Evolutionary conservation across 2,888 invertebrate genomes (phyloP).

Genomic region (Caenorhabditis becei): DNA sequence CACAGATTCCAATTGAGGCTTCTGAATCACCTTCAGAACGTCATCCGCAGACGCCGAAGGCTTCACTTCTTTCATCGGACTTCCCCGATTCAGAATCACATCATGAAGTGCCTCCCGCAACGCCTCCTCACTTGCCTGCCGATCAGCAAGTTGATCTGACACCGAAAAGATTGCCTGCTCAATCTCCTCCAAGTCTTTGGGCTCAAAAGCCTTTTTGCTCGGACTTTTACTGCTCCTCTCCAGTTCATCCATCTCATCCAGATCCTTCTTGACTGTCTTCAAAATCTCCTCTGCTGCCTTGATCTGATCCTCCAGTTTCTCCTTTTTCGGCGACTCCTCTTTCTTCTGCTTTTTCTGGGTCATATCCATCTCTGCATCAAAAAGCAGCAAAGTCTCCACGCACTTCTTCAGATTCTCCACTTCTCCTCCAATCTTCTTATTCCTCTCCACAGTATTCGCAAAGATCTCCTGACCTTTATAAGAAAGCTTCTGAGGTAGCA

Average conservation of each 20-base stretch:
- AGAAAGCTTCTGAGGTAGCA: constrained; percentile 69
- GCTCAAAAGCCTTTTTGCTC: constrained; percentile 17
- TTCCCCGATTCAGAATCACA: constrained; percentile 76
- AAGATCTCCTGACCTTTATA: constrained; percentile 74
- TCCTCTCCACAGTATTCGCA: constrained; percentile 43
- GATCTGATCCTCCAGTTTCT: constrained; percentile 42
- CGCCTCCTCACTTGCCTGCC: constrained; percentile 77
- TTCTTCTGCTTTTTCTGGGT: constrained; percentile 37
- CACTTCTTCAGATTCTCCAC: constrained; percentile 64
- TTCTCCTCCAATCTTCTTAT: constrained; percentile 30
- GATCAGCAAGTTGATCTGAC: constrained; percentile 75
- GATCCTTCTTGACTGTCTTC: constrained; percentile 41
- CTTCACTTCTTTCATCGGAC: constrained; percentile 52
- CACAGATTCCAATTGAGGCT: constrained; percentile 2
- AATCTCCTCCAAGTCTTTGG: constrained; percentile 64
- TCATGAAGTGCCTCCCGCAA: constrained; percentile 76
- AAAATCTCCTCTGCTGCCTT: constrained; percentile 37
- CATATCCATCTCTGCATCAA: constrained; percentile 63
- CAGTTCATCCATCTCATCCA: constrained; percentile 37
- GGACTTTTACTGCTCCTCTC: constrained; percentile 36
- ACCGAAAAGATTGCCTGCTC: constrained; percentile 75
- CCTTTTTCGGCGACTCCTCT: constrained; percentile 42
- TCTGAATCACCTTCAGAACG: constrained; percentile 1
- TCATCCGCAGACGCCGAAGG: constrained; percentile 25
- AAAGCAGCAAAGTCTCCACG: constrained; percentile 64